Conservation (phyloP, 2,113 vertebrate genomes). For the Coryphaenoides rupestris region DNA sequence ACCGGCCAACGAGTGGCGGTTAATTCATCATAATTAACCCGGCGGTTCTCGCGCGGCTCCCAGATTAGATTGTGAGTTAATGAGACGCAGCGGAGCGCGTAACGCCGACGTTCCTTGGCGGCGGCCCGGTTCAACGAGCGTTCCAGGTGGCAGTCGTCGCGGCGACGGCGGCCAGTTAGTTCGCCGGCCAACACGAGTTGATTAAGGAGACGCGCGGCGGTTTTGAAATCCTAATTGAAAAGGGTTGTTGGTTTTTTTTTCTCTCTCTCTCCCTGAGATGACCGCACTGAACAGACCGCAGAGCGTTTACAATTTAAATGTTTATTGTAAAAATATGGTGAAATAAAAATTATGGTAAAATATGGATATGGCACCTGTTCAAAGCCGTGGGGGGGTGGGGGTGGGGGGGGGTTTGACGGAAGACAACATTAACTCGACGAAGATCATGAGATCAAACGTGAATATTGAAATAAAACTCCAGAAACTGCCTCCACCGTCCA, state of each 20-base stretch:
- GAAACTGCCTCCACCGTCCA: no score
- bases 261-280: neutral
- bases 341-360: no score
- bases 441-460: no score
- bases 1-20: constrained; percentile 16
- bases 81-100: constrained; percentile 40
- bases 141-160: constrained; percentile 14
- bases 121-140: constrained; percentile 37
- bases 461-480: no score
- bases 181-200: constrained; percentile 1
- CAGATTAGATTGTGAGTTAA: constrained; percentile 51
- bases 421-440: no score
- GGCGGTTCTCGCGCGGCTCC: constrained; percentile 40
- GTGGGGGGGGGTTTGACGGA: no score
- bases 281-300: neutral
- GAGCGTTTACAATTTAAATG: neutral
- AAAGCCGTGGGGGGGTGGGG: no score
- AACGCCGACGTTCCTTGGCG: constrained; percentile 31
- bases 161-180: constrained; percentile 15
- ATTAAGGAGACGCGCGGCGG: constrained; percentile 5
- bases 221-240: neutral
- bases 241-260: no score
- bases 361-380: no score
- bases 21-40: constrained; percentile 56
- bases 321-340: no score